A percentile compares a stretch with the other conserved stretches of the same genome.
phyloP scores from a whole-genome alignment of 2,113 vertebrate species.

The Salvelinus alpinus region DNA sequence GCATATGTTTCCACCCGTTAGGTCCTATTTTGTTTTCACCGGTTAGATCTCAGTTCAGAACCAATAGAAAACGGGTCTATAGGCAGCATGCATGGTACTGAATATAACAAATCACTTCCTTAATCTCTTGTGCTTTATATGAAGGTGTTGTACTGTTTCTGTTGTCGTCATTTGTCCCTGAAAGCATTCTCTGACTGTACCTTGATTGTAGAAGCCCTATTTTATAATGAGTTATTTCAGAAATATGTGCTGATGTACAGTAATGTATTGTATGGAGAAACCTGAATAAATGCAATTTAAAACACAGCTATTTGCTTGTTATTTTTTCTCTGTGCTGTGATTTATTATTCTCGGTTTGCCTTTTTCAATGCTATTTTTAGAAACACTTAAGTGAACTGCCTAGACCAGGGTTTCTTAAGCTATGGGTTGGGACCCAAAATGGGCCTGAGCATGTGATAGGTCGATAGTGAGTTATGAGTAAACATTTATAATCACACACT shows the following conservation, averaged over 20 bases:
- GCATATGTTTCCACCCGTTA: conserved; percentile 42
- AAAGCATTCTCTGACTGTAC: conserved; percentile 75
- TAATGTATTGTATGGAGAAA: conserved; percentile 76
- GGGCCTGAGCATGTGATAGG: too few relatives aligned
- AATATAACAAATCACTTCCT: conserved; percentile 59
- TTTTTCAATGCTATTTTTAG: too few relatives aligned
- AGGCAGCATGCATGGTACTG: conserved; percentile 60
- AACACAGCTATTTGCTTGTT: conserved; percentile 16
- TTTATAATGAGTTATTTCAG: conserved; percentile 78
- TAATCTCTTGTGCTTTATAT: conserved; percentile 68
- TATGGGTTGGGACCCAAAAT: too few relatives aligned
- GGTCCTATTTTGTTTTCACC: conserved; percentile 32
- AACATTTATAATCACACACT: too few relatives aligned
- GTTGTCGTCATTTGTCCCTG: conserved; percentile 62
- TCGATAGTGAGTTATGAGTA: too few relatives aligned
- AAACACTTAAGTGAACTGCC: too few relatives aligned
- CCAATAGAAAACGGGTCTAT: conserved; percentile 55
- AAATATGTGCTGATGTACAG: conserved; percentile 76
- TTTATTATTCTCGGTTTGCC: too few relatives aligned
- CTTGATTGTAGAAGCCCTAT: conserved; percentile 80
- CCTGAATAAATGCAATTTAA: conserved; percentile 76
- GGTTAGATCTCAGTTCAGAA: conserved; percentile 49
- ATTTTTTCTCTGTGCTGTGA: background rate
- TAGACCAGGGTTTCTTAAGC: too few relatives aligned
- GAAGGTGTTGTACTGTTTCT: conserved; percentile 66